phyloP scores from a whole-genome alignment of 2,888 invertebrate genomes.

The Cosmia trapezina region DNA sequence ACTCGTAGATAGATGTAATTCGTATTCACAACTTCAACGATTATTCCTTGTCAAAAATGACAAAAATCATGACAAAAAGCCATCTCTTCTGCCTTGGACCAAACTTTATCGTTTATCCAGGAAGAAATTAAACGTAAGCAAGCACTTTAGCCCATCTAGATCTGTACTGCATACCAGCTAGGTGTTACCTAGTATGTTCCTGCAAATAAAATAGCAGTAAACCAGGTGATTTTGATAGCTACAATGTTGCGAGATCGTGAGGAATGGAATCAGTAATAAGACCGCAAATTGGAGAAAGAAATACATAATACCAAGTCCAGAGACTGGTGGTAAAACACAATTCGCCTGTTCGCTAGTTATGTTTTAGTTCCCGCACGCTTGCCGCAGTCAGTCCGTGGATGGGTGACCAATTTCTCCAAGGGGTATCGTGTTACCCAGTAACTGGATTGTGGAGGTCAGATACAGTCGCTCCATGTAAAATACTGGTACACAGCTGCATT shows the following conservation, averaged over 20 bases:
- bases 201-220: slow-evolving; percentile 56
- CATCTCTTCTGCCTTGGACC: slow-evolving; percentile 57
- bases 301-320: neutral
- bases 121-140: slow-evolving; percentile 77
- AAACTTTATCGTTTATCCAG: slow-evolving; percentile 70
- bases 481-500: no score
- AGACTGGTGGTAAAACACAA: neutral
- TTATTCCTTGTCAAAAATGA: neutral
- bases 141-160: slow-evolving; percentile 70
- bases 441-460: no score
- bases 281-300: slow-evolving; percentile 35
- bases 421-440: no score
- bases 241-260: slow-evolving; percentile 28
- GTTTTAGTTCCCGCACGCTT: no score
- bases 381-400: no score
- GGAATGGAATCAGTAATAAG: slow-evolving; percentile 27
- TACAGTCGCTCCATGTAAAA: no score
- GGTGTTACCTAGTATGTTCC: slow-evolving; percentile 62
- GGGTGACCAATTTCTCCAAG: no score
- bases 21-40: neutral
- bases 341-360: no score
- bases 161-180: slow-evolving; percentile 66
- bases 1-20: no score
- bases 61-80: neutral
- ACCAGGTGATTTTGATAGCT: slow-evolving; percentile 42